Evolutionary conservation across 1,140 invertebrate species (phyloP).

Genomic region (Psilanteris sp.): DNA sequence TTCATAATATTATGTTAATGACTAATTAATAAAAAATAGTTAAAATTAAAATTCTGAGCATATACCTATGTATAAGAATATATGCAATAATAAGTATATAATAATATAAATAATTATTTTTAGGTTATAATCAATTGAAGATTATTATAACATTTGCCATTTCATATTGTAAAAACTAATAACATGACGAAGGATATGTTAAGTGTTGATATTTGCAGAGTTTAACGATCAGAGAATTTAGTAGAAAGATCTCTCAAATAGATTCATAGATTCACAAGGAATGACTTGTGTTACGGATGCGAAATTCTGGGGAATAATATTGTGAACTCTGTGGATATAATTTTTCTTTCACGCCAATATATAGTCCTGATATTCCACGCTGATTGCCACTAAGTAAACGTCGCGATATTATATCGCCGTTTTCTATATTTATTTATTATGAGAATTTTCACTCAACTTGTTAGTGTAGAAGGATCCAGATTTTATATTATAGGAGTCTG

Average conservation of each 20-base stretch:
- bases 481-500: too few relatives aligned
- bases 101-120: too few relatives aligned
- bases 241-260: conserved; percentile 92
- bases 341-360: conserved; percentile 99
- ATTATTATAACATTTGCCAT: conserved; percentile 7
- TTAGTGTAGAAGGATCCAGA: too few relatives aligned
- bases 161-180: conserved; percentile 21
- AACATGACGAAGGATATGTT: conserved; percentile 81
- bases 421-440: too few relatives aligned
- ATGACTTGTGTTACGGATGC: conserved; percentile 93
- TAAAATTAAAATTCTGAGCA: too few relatives aligned
- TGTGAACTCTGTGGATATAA: conserved; percentile 99
- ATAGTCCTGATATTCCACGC: conserved; percentile 99
- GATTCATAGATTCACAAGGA: conserved; percentile 99
- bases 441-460: too few relatives aligned
- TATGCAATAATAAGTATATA: too few relatives aligned
- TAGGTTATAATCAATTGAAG: conserved; percentile 2
- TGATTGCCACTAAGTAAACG: conserved; percentile 94
- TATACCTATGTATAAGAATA: too few relatives aligned
- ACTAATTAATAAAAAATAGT: too few relatives aligned
- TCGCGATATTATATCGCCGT: too few relatives aligned
- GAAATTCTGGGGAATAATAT: conserved; percentile 98
- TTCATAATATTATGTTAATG: too few relatives aligned
- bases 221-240: conserved; percentile 96
- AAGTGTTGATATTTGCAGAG: conserved; percentile 94